phyloP scores from a whole-genome alignment of 2,888 invertebrate genomes.

The Drosophila multiciliata region DNA sequence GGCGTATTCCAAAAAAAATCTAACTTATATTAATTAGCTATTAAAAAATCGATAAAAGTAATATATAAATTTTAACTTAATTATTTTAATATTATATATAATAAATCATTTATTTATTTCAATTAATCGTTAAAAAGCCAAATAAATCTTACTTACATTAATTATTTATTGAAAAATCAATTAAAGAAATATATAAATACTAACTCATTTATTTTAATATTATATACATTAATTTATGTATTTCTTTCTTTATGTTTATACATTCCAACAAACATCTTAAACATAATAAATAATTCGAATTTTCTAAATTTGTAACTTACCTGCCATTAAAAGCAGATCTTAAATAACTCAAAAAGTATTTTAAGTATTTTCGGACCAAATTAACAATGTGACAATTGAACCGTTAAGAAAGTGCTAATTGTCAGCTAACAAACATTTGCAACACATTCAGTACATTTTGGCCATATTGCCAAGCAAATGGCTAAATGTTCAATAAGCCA shows the following conservation, averaged over 20 bases:
- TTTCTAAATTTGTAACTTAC: neutral
- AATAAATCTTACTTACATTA: conserved; percentile 12
- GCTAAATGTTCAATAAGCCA: conserved; percentile 53
- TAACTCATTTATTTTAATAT: neutral
- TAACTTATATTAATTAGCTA: neutral
- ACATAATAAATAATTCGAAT: neutral
- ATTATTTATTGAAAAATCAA: neutral
- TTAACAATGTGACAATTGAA: conserved; percentile 30
- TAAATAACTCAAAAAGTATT: neutral
- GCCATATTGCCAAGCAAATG: conserved; percentile 55
- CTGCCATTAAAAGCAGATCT: neutral
- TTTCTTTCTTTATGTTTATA: neutral
- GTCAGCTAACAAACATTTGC: conserved; percentile 26
- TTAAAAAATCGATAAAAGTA: neutral
- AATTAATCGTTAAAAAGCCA: conserved; percentile 33
- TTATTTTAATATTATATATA: no score
- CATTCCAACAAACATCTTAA: neutral
- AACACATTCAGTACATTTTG: conserved; percentile 39
- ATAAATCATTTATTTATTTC: no score
- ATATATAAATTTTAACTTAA: neutral
- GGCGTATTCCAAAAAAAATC: conserved; percentile 15
- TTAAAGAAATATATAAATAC: neutral
- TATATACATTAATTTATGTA: neutral
- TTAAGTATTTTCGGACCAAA: neutral
- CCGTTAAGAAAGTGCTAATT: conserved; percentile 33